Base-by-base conservation (phyloP, 2,113 vertebrate genomes). In the Ibidorhyncha struthersii region DNA sequence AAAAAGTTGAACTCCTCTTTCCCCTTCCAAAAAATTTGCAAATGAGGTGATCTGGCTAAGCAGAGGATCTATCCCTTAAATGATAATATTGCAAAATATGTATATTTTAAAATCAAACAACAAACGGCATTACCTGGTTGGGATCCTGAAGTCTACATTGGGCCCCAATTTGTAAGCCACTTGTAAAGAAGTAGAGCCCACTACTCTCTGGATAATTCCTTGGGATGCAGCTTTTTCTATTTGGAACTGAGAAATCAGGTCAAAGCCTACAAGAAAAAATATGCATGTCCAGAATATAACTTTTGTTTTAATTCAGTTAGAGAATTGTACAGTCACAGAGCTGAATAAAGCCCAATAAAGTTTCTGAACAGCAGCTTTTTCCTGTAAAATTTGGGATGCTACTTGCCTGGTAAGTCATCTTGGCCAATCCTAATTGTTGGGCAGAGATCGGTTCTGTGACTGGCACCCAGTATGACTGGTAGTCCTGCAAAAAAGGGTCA, bases 221-320 rank as follows among this genome's bases (percentile, higher is more conserved):
- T 98, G 98, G 67, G 98, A 98, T 74, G 99, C 98, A 95, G 99
- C 98, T 96, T 98, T 98, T 94, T 99, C 98, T 93, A 99, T 97
- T 90, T 99, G 98, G 96, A 99, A 99, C 98, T 99, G 99, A 87
- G 98, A 99, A 98, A 99, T 99, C 72, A 99, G 97, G 67, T 99
- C 98, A 98, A 99, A 99, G 34, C 99, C 98, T 99, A 77, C 16
- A 90, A 76, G 76, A 90, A 95, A 91, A 94, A 47, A 96, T 3
- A 67, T 6, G 19, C 3, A 25, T 80, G 56, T 73, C 56, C 59
- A 71, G n/a, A 91, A 69, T 58, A 4, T 83, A 61, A 34, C 22
- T 79, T 88, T 20, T 4, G 29, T 59, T 93, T 77, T 50, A 62
- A 49, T 81, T 83, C 78, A 19, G n/a, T 74, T 73, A 30, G 36